phyloP scores from a whole-genome alignment of 2,113 vertebrate genomes.

The Pachyramphus minor region DNA sequence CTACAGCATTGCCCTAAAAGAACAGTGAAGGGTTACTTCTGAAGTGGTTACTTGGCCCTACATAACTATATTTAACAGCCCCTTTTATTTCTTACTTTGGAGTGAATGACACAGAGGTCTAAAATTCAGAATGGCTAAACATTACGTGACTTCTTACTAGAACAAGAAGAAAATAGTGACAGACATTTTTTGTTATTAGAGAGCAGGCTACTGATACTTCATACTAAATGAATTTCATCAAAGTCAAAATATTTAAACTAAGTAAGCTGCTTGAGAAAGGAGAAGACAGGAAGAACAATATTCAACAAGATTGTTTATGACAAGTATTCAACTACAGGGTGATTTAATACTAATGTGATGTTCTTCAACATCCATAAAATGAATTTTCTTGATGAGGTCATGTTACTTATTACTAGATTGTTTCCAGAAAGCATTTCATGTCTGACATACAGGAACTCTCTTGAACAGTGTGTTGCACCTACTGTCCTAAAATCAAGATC shows the following conservation, averaged over 20 bases:
- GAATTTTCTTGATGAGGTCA: slow-evolving; percentile 17
- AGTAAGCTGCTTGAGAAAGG: not conserved
- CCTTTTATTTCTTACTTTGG: not conserved
- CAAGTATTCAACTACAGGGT: not conserved
- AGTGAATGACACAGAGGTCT: not conserved
- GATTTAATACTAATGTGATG: not conserved
- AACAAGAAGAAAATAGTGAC: not conserved
- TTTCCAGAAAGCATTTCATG: not conserved
- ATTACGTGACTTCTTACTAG: not conserved
- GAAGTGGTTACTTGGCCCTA: not conserved
- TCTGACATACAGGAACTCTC: not conserved
- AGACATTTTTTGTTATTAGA: not conserved
- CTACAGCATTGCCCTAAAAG: not conserved
- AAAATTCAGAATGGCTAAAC: not conserved
- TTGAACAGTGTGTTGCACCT: not conserved
- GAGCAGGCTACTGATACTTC: not conserved
- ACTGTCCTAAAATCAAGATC: not conserved
- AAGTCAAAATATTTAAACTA: not conserved
- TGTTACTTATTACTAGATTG: not conserved
- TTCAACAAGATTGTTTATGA: not conserved
- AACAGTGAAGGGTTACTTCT: not conserved
- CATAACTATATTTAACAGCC: not conserved
- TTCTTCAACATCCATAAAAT: not conserved
- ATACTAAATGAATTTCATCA: not conserved
- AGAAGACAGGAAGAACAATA: not conserved